Percentiles rank a stretch among this genome's conserved stretches.
Evolutionary conservation across 2,113 vertebrate species (phyloP).

Genomic region (Sigmodon hispidus): DNA sequence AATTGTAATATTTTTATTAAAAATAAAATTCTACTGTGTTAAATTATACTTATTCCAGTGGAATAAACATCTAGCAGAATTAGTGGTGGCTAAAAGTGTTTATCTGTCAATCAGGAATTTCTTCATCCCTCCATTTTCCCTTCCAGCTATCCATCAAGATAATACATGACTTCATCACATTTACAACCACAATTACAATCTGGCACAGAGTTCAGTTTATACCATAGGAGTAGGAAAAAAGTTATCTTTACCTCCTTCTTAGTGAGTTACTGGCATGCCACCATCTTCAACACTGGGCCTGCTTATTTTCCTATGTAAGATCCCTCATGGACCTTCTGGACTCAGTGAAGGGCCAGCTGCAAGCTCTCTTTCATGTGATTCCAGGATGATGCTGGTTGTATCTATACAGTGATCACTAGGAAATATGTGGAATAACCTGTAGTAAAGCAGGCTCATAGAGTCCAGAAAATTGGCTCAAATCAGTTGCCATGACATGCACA

Average conservation of each 20-base stretch:
- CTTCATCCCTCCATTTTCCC: constrained; percentile 21
- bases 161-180: constrained; percentile 69
- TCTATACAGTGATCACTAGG: constrained; percentile 8
- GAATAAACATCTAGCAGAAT: constrained; percentile 65
- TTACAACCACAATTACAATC: constrained; percentile 75
- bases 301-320: constrained; percentile 58
- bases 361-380: background rate
- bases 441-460: too few species aligned
- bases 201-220: constrained; percentile 72
- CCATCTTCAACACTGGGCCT: constrained; percentile 62
- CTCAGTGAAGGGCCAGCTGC: background rate
- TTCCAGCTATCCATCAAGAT: constrained; percentile 48
- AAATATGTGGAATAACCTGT: background rate
- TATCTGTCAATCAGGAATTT: constrained; percentile 68
- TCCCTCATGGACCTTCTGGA: background rate
- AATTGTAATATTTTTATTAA: constrained; percentile 53
- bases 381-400: background rate
- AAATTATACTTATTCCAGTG: constrained; percentile 70
- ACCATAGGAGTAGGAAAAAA: constrained; percentile 68
- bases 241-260: constrained; percentile 63
- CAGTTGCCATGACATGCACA: too few species aligned
- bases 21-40: constrained; percentile 65
- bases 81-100: constrained; percentile 63
- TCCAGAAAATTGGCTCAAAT: too few species aligned
- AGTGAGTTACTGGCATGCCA: constrained; percentile 72